Evolutionary conservation across 2,113 vertebrate genomes (phyloP), one percentile per base, ranked within the genome.

Genomic region (Dicrurus megarhynchus): DNA sequence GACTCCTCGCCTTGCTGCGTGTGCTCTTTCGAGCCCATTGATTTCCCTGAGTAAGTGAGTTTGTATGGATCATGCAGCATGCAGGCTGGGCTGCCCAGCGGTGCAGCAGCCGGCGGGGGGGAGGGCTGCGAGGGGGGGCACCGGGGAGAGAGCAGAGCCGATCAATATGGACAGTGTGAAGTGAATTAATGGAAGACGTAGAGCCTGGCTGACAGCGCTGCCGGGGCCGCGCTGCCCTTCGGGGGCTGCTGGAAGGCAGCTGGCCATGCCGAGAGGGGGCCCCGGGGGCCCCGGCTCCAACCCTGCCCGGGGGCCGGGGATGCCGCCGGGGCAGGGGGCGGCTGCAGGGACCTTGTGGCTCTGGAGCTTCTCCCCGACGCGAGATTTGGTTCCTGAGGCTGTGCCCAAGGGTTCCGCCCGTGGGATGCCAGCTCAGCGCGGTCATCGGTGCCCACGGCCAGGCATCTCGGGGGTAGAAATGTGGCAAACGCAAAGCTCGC

Each of bases 21-120:
- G 94, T 90, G 95, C 96, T 95, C 91, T 97, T 97, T 97, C 70
- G 93, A 93, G 91, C 89, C 89, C 97, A 97, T 97, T 91, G 97
- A 97, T 97, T 97, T 96, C 96, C 96, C 91, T 80, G 94, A 97
- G 97, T 97, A 97, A 97, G 97, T 97, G 97, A 95, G 97, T 97
- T 97, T 97, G 96, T 97, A 97, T 97, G 97, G 97, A 97, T 97
- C 96, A 90, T 95, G 86, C 96, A 93, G 97, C 95, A 94, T 67
- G 95, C 96, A 73, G 95, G 13, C 95, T 50, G 59, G 91, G 90
- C 85, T 89, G 92, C 94, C 96, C 95, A 91, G 89, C 87, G 96
- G 97, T 90, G 95, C 92, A 91, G 90, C 93, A 89, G 97, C 91
- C 86, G 78, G 89, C 59, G 61, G 84, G 89, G 91, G 78, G 89